Evolutionary conservation across 2,113 vertebrate genomes (phyloP).

Genomic region (Saiga tatarica): DNA sequence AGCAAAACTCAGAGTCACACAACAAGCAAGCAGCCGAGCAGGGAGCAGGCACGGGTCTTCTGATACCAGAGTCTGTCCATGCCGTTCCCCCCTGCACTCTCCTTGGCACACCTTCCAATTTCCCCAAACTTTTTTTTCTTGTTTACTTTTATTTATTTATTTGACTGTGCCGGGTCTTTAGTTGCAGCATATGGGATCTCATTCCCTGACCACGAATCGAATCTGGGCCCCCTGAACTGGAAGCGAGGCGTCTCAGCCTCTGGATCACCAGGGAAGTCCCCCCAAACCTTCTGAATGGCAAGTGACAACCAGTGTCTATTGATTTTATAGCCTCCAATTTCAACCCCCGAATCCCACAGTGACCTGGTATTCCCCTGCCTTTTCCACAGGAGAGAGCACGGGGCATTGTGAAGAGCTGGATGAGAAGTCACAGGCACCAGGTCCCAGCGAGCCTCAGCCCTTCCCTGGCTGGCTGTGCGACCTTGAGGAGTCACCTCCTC

Average conservation of each 20-base stretch:
- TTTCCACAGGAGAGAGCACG: accelerated
- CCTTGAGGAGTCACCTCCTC: neutral
- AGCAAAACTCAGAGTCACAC: neutral
- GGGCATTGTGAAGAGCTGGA: neutral
- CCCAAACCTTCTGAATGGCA: accelerated
- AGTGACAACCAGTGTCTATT: accelerated
- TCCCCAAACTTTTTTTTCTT: neutral
- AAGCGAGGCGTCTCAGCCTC: neutral
- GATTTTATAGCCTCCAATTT: neutral
- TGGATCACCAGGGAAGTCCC: neutral
- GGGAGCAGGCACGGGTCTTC: accelerated
- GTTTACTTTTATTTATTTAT: neutral
- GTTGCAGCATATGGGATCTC: neutral
- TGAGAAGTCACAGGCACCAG: neutral
- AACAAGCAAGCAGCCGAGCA: neutral
- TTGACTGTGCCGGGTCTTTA: neutral
- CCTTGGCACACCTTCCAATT: neutral
- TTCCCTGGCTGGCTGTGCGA: neutral
- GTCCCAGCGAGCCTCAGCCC: neutral
- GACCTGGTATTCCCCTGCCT: neutral
- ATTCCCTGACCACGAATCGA: neutral
- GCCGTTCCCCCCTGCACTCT: accelerated
- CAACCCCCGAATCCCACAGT: neutral
- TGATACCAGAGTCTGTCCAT: neutral
- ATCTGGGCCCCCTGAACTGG: neutral